These are phyloP conservation scores for Lomographa bimaculata DNA, from an alignment of 2,888 invertebrate species.

Conservation along the genomic window DNA sequence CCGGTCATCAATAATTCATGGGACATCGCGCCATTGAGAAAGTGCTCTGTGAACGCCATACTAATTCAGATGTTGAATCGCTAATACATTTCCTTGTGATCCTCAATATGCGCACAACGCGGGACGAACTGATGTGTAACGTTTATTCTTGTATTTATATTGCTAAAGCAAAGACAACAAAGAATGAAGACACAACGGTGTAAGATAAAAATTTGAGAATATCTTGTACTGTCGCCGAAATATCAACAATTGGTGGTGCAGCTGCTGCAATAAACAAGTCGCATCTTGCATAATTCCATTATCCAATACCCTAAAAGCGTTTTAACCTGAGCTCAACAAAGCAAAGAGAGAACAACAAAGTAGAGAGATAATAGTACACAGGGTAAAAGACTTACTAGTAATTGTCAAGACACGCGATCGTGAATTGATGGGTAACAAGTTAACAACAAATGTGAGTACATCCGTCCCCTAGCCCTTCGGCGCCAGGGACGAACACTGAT, in stretches of 20 bases:
- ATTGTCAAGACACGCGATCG: background rate
- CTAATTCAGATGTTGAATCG: conserved; percentile 71
- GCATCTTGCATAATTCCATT: too few relatives aligned
- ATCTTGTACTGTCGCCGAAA: too few relatives aligned
- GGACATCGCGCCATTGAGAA: conserved; percentile 78
- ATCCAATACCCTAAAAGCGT: too few relatives aligned
- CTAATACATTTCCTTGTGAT: conserved; percentile 57
- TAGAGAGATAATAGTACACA: too few relatives aligned
- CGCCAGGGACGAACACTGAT: conserved; percentile 53
- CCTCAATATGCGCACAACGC: conserved; percentile 34
- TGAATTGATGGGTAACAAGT: conserved; percentile 15
- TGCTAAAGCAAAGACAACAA: conserved; percentile 14
- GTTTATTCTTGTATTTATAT: conserved; percentile 28
- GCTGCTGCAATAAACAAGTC: too few relatives aligned
- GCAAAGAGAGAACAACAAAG: background rate
- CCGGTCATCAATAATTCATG: conserved; percentile 77
- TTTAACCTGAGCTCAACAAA: too few relatives aligned
- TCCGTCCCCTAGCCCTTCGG: conserved; percentile 38
- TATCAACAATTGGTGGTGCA: too few relatives aligned
- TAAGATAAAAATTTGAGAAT: background rate
- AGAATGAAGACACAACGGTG: conserved; percentile 7
- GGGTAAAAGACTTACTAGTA: too few relatives aligned
- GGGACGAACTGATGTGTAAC: conserved; percentile 13
- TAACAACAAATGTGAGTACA: too few relatives aligned
- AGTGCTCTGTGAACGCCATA: conserved; percentile 79